Evolutionary conservation across 2,888 invertebrate species (phyloP).

Genomic region (Trachelus stipa): DNA sequence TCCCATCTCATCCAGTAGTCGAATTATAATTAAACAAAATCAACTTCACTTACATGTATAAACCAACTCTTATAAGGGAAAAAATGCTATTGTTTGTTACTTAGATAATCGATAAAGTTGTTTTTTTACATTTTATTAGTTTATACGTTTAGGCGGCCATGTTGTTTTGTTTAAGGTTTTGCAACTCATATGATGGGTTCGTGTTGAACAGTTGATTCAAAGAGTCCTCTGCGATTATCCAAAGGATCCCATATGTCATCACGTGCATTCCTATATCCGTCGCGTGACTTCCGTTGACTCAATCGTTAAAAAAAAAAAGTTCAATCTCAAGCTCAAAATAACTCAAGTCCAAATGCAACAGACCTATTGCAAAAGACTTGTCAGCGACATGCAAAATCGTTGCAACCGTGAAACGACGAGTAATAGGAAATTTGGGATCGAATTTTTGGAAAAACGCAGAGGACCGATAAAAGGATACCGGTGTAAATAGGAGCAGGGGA

Average conservation of each 20-base stretch:
- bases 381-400: background rate
- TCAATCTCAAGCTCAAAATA: background rate
- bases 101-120: conserved; percentile 66
- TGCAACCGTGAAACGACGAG: background rate
- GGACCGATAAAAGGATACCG: conserved; percentile 1
- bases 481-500: conserved; percentile 10
- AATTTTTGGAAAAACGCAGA: conserved; percentile 4
- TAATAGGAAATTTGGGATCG: background rate
- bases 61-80: conserved; percentile 27
- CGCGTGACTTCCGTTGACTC: background rate
- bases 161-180: conserved; percentile 61
- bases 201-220: conserved; percentile 15
- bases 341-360: background rate
- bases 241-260: background rate
- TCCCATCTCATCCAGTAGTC: conserved; percentile 6
- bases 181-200: conserved; percentile 50
- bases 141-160: conserved; percentile 63
- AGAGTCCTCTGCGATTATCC: background rate
- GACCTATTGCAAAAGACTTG: background rate
- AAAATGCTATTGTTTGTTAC: conserved; percentile 66
- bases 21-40: conserved; percentile 7
- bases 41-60: conserved; percentile 7
- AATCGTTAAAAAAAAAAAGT: background rate
- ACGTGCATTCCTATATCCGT: background rate
- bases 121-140: conserved; percentile 66